Base-by-base conservation (phyloP, 2,888 invertebrate species). In the Diogma glabrata region DNA sequence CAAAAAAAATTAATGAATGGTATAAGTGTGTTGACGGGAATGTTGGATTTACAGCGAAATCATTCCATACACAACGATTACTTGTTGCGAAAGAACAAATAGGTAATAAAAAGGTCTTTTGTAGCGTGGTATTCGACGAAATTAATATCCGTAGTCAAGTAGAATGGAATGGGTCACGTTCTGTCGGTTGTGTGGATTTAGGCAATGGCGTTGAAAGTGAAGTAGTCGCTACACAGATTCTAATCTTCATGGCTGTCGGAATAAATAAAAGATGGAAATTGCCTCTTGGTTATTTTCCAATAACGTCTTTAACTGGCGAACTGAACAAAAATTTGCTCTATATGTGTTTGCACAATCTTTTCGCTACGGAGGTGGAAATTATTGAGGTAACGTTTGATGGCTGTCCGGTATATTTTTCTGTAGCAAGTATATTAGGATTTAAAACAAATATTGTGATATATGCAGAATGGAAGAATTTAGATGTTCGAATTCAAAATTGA, bases 281-380 rank as follows among this genome's bases (percentile, higher is more conserved):
- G 10, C 63, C 62, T 20, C 28, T 63, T 16, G 61, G 54, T 3
- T 62, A 63, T 57, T 63, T 61, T 53, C 55, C 63, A n/a, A 54
- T 59, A 9, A 49, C 57, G 47, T 43, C 43, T 14, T 43, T 17
- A 20, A 43, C 12, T 17, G 43, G 17, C 17, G 12, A 43, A n/a
- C n/a, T n/a, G n/a, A n/a, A n/a, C n/a, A n/a, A n/a, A n/a, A n/a
- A n/a, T n/a, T n/a, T n/a, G n/a, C 47, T 59, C 19, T 57, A 53
- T 17, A 51, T 54, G 40, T 53, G 54, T 38, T 47, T 60, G 2
- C 46, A 26, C 4, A 56, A 53, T 57, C 58, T 57, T 46, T 54
- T 59, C 38, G 57, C 59, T 12, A 57, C 50, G 20, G 58, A 59
- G 4, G 53, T 59, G 12, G 51, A 55, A 36, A 54, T 3, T 8